These are phyloP conservation scores for Holothuria leucospilota DNA, from an alignment of 53 echinoderm and acorn worm species.

Conservation along the genomic window DNA sequence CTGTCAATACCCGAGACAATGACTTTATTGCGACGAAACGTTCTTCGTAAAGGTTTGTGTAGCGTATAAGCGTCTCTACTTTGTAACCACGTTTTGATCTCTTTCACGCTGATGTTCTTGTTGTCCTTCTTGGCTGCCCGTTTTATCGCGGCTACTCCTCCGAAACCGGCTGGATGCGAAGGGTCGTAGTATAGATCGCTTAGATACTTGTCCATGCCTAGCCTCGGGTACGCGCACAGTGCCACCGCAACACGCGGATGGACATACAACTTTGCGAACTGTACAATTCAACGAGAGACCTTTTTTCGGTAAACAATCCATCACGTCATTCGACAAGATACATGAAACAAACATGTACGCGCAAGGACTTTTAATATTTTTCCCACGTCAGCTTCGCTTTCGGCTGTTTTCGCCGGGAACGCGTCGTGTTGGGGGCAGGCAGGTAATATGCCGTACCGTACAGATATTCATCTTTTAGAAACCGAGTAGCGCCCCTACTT, in stretches of 20 bases:
- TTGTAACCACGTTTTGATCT: slow-evolving; percentile 5
- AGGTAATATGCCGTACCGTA: slow-evolving; percentile 9
- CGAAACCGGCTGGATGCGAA: slow-evolving; percentile 52
- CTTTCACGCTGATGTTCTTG: not conserved
- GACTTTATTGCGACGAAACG: slow-evolving; percentile 50
- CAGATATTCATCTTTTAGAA: not conserved
- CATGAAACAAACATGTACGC: too few relatives aligned
- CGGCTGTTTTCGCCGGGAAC: not conserved
- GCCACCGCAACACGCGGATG: slow-evolving; percentile 47
- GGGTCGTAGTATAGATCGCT: slow-evolving; percentile 75
- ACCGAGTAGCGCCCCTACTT: not conserved
- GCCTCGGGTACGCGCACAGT: slow-evolving; percentile 32
- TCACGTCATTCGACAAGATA: not conserved
- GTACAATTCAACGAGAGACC: not conserved
- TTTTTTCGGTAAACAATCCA: slow-evolving; percentile 14
- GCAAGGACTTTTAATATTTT: slow-evolving; percentile 20
- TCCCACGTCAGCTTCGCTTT: slow-evolving; percentile 12
- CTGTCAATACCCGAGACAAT: too few relatives aligned
- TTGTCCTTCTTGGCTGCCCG: slow-evolving; percentile 19
- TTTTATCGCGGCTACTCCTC: slow-evolving; percentile 51
- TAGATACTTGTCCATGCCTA: slow-evolving; percentile 49
- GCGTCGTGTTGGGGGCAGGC: not conserved
- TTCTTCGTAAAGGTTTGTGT: slow-evolving; percentile 42
- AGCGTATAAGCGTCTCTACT: slow-evolving; percentile 48
- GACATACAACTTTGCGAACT: slow-evolving; percentile 34